Conservation (phyloP, 2,888 invertebrate species). For the Arctia plantaginis region DNA sequence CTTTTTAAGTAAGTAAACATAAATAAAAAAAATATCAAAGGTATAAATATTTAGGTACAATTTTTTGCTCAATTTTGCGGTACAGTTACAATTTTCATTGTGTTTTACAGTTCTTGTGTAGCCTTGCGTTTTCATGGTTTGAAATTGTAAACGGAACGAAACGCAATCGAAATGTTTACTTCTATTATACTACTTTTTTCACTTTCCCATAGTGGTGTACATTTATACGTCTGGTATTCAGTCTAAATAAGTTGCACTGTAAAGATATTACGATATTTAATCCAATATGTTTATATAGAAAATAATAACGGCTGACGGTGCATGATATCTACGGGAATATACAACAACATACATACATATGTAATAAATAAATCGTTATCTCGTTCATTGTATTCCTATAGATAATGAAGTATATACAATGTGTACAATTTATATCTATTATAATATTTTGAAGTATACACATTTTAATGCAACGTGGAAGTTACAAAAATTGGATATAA, state of each 20-base stretch:
- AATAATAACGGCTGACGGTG: no score
- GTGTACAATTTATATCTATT: no score
- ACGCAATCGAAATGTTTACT: background rate
- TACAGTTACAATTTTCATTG: background rate
- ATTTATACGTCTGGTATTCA: background rate
- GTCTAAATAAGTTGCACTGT: background rate
- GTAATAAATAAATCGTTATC: no score
- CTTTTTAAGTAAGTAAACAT: constrained; percentile 5
- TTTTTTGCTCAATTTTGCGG: constrained; percentile 6
- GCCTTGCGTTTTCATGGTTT: background rate
- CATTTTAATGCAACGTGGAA: no score
- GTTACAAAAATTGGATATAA: no score
- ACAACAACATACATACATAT: no score
- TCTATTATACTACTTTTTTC: background rate
- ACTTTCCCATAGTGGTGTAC: background rate
- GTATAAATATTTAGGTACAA: background rate
- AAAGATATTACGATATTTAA: background rate
- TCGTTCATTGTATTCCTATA: no score
- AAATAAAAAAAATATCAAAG: constrained; percentile 1
- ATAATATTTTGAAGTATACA: no score
- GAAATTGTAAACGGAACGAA: background rate
- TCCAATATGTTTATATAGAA: background rate
- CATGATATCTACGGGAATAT: no score
- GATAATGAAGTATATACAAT: no score
- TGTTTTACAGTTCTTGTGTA: background rate